Percentiles rank a stretch among this genome's conserved stretches.
These are phyloP conservation scores for Empidonax traillii DNA, from an alignment of 2,113 vertebrate species.

Conservation along the genomic window DNA sequence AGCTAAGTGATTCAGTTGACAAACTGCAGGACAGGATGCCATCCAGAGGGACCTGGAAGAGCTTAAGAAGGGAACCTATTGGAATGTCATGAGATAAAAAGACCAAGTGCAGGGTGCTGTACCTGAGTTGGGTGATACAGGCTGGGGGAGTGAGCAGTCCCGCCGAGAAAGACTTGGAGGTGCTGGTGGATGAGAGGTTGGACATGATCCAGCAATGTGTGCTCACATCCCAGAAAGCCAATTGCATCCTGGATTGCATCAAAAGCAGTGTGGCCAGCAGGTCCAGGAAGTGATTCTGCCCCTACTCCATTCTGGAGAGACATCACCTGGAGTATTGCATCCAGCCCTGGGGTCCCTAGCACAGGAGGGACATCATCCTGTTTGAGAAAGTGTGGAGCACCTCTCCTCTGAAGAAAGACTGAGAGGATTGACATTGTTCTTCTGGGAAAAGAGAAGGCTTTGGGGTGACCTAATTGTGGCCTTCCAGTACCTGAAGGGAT, in stretches of 20 bases:
- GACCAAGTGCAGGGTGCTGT: background rate
- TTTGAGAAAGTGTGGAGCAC: rapidly evolving
- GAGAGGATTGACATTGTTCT: background rate
- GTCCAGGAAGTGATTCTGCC: background rate
- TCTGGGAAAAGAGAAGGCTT: background rate
- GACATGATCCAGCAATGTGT: background rate
- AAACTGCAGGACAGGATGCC: background rate
- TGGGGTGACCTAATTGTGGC: background rate
- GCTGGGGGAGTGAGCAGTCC: no score
- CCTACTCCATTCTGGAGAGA: background rate
- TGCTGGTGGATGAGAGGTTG: background rate
- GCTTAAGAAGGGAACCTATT: background rate
- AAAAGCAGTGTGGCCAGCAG: background rate
- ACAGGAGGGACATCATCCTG: background rate
- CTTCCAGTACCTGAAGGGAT: background rate
- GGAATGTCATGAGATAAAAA: background rate
- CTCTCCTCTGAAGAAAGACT: background rate
- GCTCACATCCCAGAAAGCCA: background rate
- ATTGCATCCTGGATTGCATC: background rate
- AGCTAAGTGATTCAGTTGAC: background rate
- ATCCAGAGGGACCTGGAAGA: background rate
- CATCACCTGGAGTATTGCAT: rapidly evolving
- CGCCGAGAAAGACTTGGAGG: rapidly evolving
- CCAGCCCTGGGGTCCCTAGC: background rate
- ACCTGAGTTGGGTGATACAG: rapidly evolving